Conservation (phyloP, 2,888 invertebrate genomes). For the Drosophila picticornis region DNA sequence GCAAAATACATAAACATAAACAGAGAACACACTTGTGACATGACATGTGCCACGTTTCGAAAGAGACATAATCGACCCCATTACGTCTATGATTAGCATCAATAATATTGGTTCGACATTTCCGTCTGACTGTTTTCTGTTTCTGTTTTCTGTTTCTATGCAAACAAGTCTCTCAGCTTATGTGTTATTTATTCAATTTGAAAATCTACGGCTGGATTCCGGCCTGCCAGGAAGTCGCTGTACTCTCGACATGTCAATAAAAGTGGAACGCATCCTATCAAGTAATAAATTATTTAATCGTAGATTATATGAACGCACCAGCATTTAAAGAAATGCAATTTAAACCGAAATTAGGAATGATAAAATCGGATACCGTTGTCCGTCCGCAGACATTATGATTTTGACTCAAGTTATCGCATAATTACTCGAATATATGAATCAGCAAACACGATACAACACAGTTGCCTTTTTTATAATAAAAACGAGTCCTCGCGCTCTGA, state of each 20-base stretch:
- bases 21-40: background rate
- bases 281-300: background rate
- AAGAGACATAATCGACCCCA: background rate
- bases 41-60: background rate
- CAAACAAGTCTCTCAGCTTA: slow-evolving; percentile 2
- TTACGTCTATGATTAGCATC: background rate
- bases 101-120: background rate
- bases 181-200: slow-evolving; percentile 5
- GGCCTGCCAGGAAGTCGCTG: background rate
- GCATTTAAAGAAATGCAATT: background rate
- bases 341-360: slow-evolving; percentile 9
- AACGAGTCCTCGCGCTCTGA: slow-evolving; percentile 43
- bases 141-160: slow-evolving; percentile 1
- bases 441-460: slow-evolving; percentile 3
- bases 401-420: slow-evolving; percentile 26
- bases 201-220: background rate
- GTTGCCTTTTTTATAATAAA: slow-evolving; percentile 1
- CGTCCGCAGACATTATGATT: slow-evolving; percentile 26
- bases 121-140: background rate
- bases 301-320: background rate
- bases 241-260: background rate
- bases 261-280: background rate
- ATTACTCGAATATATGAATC: slow-evolving; percentile 23
- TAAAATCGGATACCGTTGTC: slow-evolving; percentile 7
- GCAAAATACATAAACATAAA: slow-evolving; percentile 1